A percentile compares a stretch with the other conserved stretches of the same genome.
Evolutionary conservation across 2,113 vertebrate genomes (phyloP).

Genomic region (Menura novaehollandiae): DNA sequence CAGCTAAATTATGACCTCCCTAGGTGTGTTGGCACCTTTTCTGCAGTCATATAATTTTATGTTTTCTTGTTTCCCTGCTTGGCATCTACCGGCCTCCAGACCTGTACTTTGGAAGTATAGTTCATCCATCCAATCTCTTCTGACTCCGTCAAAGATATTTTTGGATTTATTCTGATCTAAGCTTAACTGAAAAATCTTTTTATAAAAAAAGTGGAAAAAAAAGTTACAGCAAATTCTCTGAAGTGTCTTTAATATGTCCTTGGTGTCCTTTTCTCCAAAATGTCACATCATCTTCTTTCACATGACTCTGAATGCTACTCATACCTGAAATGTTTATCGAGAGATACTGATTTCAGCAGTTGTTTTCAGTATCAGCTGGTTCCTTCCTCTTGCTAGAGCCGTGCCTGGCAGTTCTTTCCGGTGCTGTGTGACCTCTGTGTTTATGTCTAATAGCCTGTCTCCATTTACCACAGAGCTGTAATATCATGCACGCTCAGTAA

Average conservation of each 20-base stretch:
- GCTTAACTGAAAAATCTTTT: not conserved
- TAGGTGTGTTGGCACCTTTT: conserved; percentile 26
- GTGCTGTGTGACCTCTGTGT: not conserved
- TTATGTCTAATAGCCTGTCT: not conserved
- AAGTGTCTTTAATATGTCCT: not conserved
- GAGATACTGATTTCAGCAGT: conserved; percentile 14
- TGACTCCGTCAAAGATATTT: not conserved
- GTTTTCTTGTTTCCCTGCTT: not conserved
- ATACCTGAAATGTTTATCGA: not conserved
- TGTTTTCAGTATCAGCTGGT: conserved; percentile 32
- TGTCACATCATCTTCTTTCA: not conserved
- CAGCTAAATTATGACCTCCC: conserved; percentile 13
- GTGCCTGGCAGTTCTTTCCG: not conserved
- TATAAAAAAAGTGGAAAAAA: not conserved
- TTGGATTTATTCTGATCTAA: not conserved
- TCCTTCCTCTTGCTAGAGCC: not conserved
- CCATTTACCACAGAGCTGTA: not conserved
- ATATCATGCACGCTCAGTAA: not conserved
- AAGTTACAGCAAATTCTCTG: not conserved
- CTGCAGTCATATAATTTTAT: not conserved
- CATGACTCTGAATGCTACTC: not conserved
- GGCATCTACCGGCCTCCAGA: not conserved
- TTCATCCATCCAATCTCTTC: not conserved
- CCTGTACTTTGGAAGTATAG: not conserved
- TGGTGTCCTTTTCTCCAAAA: not conserved